Evolutionary conservation across 2,113 vertebrate genomes (phyloP), one percentile per base, ranked within the genome.

Genomic region (Oxygymnocypris stewartii): DNA sequence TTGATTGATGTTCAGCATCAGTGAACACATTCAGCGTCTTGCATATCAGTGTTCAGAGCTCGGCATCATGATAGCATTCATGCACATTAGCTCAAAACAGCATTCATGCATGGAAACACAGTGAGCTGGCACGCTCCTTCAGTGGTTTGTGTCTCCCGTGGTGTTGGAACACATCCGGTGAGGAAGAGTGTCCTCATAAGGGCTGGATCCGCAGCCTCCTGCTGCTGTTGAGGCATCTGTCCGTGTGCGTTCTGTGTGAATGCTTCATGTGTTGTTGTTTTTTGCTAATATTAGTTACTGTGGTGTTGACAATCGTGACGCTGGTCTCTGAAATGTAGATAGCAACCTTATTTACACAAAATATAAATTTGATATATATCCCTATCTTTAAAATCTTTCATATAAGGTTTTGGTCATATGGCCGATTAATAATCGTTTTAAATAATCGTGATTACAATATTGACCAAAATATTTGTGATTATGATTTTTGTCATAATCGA

Each of bases 191-290:
- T 71, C 18, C 14, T 47, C 77, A 40, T 57, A 37, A 59, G 11
- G 35, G n/a, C 20, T 7, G 80, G 11, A 18, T 63, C 18, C 49
- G 25, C 28, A n/a, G 69, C 44, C 44, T 25, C n/a, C 75, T 54
- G 75, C n/a, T 82, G 80, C 69, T 69, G 61, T 49, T 69, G 40
- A 65, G 61, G 80, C 59, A 67, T 82, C 80, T 82, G 80, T 82
- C 42, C 47, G 80, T 82, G 61, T 65, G 79, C 6, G 28, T 42
- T 81, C 54, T 61, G 35, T 47, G 61, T 20, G 61, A 82, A 82
- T 82, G 61, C 61, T 69, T 67, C 80, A 69, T 13, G 69, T 82
- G 67, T 82, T 47, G 28, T 31, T 31, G 28, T 31, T 31, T 31
- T 31, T 31, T 31, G 2, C 28, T 31, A 31, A 31, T 31, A 31